Conservation (phyloP, 1,140 invertebrate species). For the Camponotus vicinus region DNA sequence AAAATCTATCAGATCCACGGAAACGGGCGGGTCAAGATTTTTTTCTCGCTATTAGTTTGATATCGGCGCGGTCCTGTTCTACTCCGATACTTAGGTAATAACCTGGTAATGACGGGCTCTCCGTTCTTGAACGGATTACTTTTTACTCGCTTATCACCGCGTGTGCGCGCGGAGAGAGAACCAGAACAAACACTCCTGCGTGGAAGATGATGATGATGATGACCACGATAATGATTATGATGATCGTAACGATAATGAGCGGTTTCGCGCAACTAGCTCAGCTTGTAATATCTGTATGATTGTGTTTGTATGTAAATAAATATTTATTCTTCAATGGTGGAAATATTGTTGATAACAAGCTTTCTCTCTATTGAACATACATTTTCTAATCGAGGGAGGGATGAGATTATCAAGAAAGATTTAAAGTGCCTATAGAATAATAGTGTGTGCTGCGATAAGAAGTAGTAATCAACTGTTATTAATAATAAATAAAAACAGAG, state of each 20-base stretch:
- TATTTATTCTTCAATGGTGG: conserved; percentile 31
- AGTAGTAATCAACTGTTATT: background rate
- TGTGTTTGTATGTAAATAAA: conserved; percentile 8
- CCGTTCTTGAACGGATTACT: conserved; percentile 77
- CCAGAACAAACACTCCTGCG: conserved; percentile 80
- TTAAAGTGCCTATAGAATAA: background rate
- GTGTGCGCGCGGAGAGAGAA: conserved; percentile 64
- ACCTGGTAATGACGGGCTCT: conserved; percentile 81
- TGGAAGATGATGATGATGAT: conserved; percentile 74
- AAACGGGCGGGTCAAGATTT: conserved; percentile 17
- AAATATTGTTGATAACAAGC: background rate
- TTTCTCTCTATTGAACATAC: background rate
- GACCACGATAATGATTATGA: conserved; percentile 76
- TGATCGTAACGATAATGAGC: conserved; percentile 80
- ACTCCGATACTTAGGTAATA: conserved; percentile 83
- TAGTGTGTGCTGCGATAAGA: background rate
- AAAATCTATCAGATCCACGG: background rate
- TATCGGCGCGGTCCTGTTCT: conserved; percentile 67
- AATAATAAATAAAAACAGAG: background rate
- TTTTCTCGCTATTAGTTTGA: conserved; percentile 62
- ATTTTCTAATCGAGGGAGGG: background rate
- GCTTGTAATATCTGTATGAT: conserved; percentile 17
- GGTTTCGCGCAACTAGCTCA: conserved; percentile 73
- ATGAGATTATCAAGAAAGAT: background rate
- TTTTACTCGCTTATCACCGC: conserved; percentile 74